A percentile compares a stretch with the other conserved stretches of the same genome.
Evolutionary conservation across 2,113 vertebrate genomes (phyloP).

Genomic region (Sylvilagus bachmani): DNA sequence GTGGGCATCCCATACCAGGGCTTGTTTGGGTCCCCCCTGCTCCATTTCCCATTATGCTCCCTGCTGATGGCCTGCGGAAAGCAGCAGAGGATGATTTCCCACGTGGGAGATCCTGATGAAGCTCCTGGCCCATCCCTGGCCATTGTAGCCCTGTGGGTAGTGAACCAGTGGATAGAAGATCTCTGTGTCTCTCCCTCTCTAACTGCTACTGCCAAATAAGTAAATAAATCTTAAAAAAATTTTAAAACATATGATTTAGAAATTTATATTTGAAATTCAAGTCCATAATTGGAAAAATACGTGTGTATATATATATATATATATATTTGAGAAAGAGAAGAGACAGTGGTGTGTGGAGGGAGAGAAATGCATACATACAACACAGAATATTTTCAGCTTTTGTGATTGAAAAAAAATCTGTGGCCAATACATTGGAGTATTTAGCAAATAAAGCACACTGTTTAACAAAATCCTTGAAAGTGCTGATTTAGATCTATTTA

Average conservation of each 20-base stretch:
- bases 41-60: too few species aligned
- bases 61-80: too few species aligned
- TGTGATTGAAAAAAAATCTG: neutral
- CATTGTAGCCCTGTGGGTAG: too few species aligned
- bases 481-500: neutral
- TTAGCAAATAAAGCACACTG: neutral
- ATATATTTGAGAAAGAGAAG: neutral
- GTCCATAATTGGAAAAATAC: neutral
- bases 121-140: too few species aligned
- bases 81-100: too few species aligned
- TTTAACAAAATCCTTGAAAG: neutral
- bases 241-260: neutral
- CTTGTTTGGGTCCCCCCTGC: too few species aligned
- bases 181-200: too few species aligned
- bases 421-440: neutral
- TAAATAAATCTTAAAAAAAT: neutral
- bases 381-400: neutral
- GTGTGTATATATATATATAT: fast-evolving
- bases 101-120: too few species aligned
- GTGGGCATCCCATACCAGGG: too few species aligned
- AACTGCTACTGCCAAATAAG: too few species aligned
- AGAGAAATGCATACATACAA: neutral
- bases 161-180: too few species aligned
- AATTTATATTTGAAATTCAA: slow-evolving; percentile 23
- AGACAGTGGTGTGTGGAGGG: too few species aligned